Conservation (phyloP, 2,797 vertebrate species). For the Sebastiscus albofasciatus region DNA sequence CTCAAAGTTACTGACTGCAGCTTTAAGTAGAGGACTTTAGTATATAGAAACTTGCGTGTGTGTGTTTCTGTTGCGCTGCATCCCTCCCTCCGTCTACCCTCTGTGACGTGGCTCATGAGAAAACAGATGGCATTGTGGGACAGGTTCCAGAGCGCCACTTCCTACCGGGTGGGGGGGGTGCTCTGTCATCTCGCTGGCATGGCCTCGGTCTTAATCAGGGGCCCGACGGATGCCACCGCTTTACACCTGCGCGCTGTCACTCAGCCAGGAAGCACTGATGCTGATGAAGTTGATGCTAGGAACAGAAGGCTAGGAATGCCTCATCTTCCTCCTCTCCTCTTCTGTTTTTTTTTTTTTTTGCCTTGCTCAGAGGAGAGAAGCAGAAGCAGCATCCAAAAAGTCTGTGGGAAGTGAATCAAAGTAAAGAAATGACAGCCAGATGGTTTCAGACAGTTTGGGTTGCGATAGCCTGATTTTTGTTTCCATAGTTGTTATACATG, state of each 20-base stretch:
- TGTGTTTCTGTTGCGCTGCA: neutral
- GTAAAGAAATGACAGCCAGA: constrained; percentile 15
- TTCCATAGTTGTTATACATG: neutral
- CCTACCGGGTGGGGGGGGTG: neutral
- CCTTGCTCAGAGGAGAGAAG: neutral
- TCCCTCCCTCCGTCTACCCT: neutral
- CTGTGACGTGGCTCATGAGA: constrained; percentile 36
- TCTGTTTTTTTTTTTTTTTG: neutral
- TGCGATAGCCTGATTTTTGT: neutral
- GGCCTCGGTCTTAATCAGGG: constrained; percentile 63
- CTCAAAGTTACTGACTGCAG: no score
- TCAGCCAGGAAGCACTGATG: constrained; percentile 33
- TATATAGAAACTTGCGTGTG: neutral
- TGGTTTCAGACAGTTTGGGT: constrained; percentile 9
- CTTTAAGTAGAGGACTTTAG: neutral
- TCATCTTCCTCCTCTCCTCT: neutral
- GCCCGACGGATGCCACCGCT: constrained; percentile 43
- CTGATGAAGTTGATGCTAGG: constrained; percentile 23
- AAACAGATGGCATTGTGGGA: constrained; percentile 77
- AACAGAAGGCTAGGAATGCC: constrained; percentile 17
- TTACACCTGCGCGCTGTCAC: constrained; percentile 55
- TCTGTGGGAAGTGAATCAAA: constrained; percentile 13
- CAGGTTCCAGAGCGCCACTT: constrained; percentile 46
- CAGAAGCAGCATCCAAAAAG: neutral
- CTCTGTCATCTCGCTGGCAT: constrained; percentile 52